Base-by-base conservation (phyloP, 2,888 invertebrate species). In the Diarsia dahlii region DNA sequence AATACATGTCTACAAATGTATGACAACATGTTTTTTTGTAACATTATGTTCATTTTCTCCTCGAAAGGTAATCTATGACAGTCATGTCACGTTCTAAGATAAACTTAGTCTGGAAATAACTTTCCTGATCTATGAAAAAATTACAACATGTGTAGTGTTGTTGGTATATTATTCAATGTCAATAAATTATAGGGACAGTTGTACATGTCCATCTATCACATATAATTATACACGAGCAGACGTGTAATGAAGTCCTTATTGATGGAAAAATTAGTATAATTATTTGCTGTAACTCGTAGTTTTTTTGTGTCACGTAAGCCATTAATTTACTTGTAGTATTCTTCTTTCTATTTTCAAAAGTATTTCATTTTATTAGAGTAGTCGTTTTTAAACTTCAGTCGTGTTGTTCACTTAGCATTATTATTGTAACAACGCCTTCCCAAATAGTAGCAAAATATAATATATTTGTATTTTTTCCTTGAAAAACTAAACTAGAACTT, bases 101-200 rank as follows among this genome's bases (percentile, higher is more conserved):
- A 48, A 58, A 54, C n/a, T 39, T 45, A 48, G 67, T 64, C 67
- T 68, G 18, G n/a, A 71, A 71, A 74, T 58, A 71, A 58, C 18
- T 48, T 70, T 67, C 2, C 12, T 39, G 50, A 68, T 73, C 28
- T 46, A 64, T 45, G 54, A 45, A 76, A 84, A 70, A 72, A 45
- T 12, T 46, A 64, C 58, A n/a, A 60, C 66, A 72, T 58, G 60
- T 62, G 45, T 64, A 69, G 20, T 34, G 63, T 15, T 56, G 69
- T 67, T 70, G 13, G 52, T 71, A 68, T 64, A 71, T 63, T 78
- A 73, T 73, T 73, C 64, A 64, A 74, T 65, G 73, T 68, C 83
- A 76, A 73, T 80, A 80, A 82, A 83, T 82, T 79, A 83, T 65
- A 69, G 23, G 77, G 66, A 70, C 74, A 83, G 73, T 74, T 70